Evolutionary conservation across 2,888 invertebrate species (phyloP).

Genomic region (Diaprepes abbreviatus): DNA sequence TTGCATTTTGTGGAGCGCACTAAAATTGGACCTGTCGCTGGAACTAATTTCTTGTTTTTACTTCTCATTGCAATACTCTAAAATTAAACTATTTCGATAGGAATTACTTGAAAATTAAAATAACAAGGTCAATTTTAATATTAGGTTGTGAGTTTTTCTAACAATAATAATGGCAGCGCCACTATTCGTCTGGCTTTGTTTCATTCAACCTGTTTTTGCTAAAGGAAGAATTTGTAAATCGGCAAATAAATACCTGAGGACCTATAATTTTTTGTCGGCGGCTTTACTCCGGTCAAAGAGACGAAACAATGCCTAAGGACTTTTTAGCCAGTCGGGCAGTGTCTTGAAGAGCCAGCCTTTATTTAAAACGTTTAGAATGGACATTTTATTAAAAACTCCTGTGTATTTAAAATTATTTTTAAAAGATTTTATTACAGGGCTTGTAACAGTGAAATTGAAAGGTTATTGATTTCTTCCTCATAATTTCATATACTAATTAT

Average conservation of each 20-base stretch:
- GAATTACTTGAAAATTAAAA: no score
- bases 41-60: no score
- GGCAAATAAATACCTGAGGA: constrained; percentile 44
- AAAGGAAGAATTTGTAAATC: constrained; percentile 37
- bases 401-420: neutral
- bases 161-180: neutral
- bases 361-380: constrained; percentile 17
- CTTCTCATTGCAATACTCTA: no score
- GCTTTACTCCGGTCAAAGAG: constrained; percentile 30
- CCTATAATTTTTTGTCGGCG: constrained; percentile 49
- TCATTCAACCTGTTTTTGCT: constrained; percentile 18
- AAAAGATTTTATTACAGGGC: no score
- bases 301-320: constrained; percentile 39
- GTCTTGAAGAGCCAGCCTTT: constrained; percentile 11
- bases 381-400: neutral
- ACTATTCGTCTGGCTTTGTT: neutral
- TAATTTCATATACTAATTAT: no score
- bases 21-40: no score
- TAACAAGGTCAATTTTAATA: no score
- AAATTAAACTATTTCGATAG: no score
- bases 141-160: no score
- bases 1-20: no score
- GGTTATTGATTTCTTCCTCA: no score
- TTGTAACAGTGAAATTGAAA: no score
- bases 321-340: constrained; percentile 35